Conservation (phyloP, 2,113 vertebrate genomes). For the Leptobrachium leishanense region DNA sequence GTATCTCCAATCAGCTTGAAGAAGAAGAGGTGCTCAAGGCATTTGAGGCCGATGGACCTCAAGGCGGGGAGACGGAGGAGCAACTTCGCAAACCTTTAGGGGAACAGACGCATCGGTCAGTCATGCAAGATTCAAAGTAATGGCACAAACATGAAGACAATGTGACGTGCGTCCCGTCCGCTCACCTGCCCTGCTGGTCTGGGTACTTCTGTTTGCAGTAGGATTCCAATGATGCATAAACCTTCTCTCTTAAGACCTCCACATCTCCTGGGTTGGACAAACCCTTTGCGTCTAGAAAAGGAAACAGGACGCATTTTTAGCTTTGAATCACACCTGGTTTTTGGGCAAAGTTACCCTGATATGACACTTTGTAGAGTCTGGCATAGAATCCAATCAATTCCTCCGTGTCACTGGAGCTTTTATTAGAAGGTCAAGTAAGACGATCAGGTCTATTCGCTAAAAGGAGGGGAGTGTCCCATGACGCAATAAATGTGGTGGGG, state of each 20-base stretch:
- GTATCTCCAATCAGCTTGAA: slow-evolving; percentile 94
- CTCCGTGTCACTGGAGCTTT: too few species aligned
- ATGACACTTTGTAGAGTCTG: neutral
- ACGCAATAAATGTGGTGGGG: too few species aligned
- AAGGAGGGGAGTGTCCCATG: too few species aligned
- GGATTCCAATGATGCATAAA: slow-evolving; percentile 86
- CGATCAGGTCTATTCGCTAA: too few species aligned
- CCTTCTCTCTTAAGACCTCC: slow-evolving; percentile 85
- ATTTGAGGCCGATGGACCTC: slow-evolving; percentile 87
- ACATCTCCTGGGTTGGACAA: slow-evolving; percentile 86
- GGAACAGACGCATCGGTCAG: too few species aligned
- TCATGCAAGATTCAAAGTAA: too few species aligned
- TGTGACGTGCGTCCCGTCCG: neutral
- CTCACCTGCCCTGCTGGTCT: slow-evolving; percentile 83
- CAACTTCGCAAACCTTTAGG: slow-evolving; percentile 86
- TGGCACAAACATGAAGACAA: neutral
- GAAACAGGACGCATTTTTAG: too few species aligned
- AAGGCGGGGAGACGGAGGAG: slow-evolving; percentile 86
- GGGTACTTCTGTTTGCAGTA: slow-evolving; percentile 94
- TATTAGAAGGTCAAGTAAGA: too few species aligned
- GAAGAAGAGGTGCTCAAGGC: slow-evolving; percentile 92
- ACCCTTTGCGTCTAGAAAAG: slow-evolving; percentile 80
- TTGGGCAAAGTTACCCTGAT: neutral
- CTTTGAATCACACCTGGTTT: neutral
- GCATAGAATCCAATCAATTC: too few species aligned